Evolutionary conservation across 1,140 invertebrate genomes (phyloP), one percentile per base, ranked within the genome.

Genomic region (Zaprionus inermis): DNA sequence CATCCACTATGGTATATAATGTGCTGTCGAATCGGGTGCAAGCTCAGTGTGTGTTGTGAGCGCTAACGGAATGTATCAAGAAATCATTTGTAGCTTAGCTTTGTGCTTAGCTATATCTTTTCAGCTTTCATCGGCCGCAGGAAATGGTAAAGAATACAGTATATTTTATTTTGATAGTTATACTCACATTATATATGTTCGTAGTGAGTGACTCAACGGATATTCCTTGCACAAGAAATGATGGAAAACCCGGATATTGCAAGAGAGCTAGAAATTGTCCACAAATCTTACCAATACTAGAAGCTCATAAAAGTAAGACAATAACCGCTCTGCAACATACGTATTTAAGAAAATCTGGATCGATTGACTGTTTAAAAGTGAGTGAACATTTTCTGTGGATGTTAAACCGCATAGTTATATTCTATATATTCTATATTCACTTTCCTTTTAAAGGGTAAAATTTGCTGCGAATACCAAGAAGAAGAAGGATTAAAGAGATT

Each of bases 391-490:
- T 16, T 44, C 30, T 32, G 10, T n/a, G n/a, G n/a, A n/a, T n/a
- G n/a, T n/a, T n/a, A n/a, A n/a, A n/a, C 30, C 9, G 10, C 10
- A 32, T 9, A 32, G 30, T 28, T 3, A 32, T 9, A 32, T 32
- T 1, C 30, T 6, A 32, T 32, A 32, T 32, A 10, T 32, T 32
- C 30, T 10, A 32, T 32, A 32, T 10, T 22, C 20, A 16, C 20
- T 9, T 54, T 22, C 4, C 6, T 12, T 61, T 1, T 2, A 12
- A 14, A 68, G 64, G 5, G 14, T 1, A 28, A 9, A 14, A 18
- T 51, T 5, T 73, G 71, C 16, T 73, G 71, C 14, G 71, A 52
- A 41, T 24, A 24, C 20, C 30, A 46, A 20, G 58, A 34, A 11
- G 18, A 34, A 14, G 30, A 18, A 5, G 65, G 51, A 5, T 22